Evolutionary conservation across 1,140 invertebrate species (phyloP).

Genomic region (Ceratina australensis): DNA sequence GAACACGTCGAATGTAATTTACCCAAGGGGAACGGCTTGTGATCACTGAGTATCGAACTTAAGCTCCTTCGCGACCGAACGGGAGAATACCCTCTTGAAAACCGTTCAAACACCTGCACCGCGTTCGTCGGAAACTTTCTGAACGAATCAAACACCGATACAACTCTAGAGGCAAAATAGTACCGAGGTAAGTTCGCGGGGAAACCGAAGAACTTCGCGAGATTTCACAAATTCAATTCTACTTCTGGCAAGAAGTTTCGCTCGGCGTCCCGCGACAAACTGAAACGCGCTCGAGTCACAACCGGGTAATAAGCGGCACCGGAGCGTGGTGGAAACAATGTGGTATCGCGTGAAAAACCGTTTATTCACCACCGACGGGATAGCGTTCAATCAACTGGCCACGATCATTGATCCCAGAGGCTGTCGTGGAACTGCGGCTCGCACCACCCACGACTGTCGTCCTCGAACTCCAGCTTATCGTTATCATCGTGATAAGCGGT

Average conservation of each 20-base stretch:
- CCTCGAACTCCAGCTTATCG: slow-evolving; percentile 21
- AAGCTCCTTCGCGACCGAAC: too few species aligned
- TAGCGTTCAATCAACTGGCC: slow-evolving; percentile 2
- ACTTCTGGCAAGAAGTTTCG: neutral
- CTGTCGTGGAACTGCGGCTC: neutral
- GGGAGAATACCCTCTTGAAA: too few species aligned
- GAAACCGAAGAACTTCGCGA: neutral
- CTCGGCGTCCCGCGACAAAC: neutral
- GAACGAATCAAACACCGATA: neutral
- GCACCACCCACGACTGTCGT: slow-evolving; percentile 39
- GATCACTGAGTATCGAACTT: too few species aligned
- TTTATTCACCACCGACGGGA: neutral
- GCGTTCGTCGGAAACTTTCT: too few species aligned
- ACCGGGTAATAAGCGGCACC: neutral
- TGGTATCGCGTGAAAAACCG: slow-evolving; percentile 3
- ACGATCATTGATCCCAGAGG: slow-evolving; percentile 32
- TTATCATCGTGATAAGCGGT: slow-evolving; percentile 35
- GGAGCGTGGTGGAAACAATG: neutral
- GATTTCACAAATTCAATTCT: neutral
- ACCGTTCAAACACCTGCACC: too few species aligned
- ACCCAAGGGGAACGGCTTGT: too few species aligned
- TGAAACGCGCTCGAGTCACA: slow-evolving; percentile 8
- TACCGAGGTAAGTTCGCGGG: neutral
- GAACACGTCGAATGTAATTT: too few species aligned
- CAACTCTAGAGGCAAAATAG: neutral